Evolutionary conservation across 2,888 invertebrate genomes (phyloP), one percentile per base, ranked within the genome.

Genomic region (Pseudeuparius sepicola): DNA sequence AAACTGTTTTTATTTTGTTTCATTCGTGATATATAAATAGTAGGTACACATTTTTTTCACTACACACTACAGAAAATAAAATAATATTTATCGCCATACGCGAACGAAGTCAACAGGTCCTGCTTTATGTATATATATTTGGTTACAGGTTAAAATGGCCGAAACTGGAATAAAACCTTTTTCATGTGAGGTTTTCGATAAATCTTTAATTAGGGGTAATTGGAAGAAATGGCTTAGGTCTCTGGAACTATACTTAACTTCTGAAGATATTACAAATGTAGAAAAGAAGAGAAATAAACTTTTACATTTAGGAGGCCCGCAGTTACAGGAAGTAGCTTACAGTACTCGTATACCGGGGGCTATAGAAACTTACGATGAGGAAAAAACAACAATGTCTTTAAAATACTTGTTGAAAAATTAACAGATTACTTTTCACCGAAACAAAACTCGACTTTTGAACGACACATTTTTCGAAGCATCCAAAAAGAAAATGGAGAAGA

Each of bases 391-490:
- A 45, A 53, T 24, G 44, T 50, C 24, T 52, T 45, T 36, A 37
- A 42, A 36, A 45, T 34, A n/a, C 34, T 49, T 4, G 36, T 49
- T 11, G 43, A 50, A 9, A 42, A 45, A 37, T 38, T 53, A 14
- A 39, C 39, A 17, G 41, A 47, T n/a, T 46, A 53, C 38, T 54
- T 54, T 34, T 51, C 49, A 16, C 54, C 50, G 2, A 41, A 44
- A 31, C 48, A 47, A 39, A 53, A 52, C 36, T 51, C 49, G 16
- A 45, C 48, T 12, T 55, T 52, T 41, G 53, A 55, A 43, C 35
- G 55, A 30, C 51, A 58, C 37, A 33, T 51, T 7, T 41, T 45
- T 10, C 37, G 46, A 26, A 36, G 33, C 16, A 37, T 57, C 16
- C 49, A 47, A 40, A 48, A 46, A 30, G 47, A 46, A 30, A 40